Evolutionary conservation across 2,797 vertebrate species (phyloP).

Genomic region (Phrynocephalus vlangalii): DNA sequence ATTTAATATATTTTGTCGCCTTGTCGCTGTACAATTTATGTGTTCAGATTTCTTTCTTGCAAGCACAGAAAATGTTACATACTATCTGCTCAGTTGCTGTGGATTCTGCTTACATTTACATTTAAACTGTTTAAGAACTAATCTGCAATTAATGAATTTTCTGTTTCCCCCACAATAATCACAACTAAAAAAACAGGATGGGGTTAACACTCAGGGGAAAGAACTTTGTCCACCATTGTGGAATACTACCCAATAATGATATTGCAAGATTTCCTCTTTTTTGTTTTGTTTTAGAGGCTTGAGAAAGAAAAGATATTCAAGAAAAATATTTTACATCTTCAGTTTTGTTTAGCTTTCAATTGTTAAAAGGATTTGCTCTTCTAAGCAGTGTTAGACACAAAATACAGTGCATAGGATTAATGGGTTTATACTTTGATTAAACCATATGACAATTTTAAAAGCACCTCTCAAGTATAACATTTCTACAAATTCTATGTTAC

Average conservation of each 20-base stretch:
- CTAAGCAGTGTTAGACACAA: rapidly evolving
- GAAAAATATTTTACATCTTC: no score
- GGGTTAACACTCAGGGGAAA: no score
- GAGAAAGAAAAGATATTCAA: no score
- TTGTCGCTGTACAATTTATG: not conserved
- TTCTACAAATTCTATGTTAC: no score
- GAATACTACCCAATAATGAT: no score
- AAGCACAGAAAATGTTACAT: not conserved
- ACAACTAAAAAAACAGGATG: no score
- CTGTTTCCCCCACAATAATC: no score
- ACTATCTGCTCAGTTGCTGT: not conserved
- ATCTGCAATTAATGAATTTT: no score
- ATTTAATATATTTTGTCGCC: not conserved
- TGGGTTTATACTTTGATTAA: not conserved
- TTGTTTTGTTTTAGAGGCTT: no score
- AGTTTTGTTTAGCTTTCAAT: not conserved
- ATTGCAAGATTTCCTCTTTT: no score
- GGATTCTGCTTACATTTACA: not conserved
- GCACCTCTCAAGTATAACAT: no score
- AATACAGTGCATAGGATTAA: not conserved
- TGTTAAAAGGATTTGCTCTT: constrained; percentile 7
- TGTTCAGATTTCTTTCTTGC: not conserved
- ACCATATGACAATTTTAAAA: not conserved
- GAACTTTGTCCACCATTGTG: no score
- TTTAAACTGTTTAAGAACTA: not conserved